Evolutionary conservation across 2,888 invertebrate genomes (phyloP), one percentile per base, ranked within the genome.

Genomic region (Xestia rhomboidea): DNA sequence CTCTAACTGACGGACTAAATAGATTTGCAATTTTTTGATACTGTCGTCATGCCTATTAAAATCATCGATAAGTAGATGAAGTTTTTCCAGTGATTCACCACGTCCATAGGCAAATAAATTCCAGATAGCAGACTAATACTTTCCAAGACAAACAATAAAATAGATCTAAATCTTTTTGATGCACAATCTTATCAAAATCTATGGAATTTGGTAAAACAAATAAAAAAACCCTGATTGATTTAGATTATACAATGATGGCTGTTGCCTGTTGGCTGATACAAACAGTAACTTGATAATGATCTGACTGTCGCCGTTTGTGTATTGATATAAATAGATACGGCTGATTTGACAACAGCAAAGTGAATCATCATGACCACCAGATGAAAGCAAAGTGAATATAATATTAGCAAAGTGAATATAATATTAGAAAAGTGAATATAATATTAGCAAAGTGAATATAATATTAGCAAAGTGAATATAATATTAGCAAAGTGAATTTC

Each of bases 161-260:
- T 15, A 51, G 46, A 79, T 73, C n/a, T 0, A 63, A 68, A 79
- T 79, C 30, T 24, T 10, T 60, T 21, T 34, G 34, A 27, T 57
- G 4, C 24, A 73, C 8, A 63, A 77, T 69, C 68, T 66, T 44
- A 81, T 69, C 77, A 54, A 69, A 57, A 80, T 81, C 66, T 81
- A 67, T 44, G 30, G 81, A 62, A 66, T 77, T 66, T 54, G 34
- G 41, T 57, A 76, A 80, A 68, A 77, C 62, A 62, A 80, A 54
- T 44, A 15, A 60, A 49, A 62, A 21, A 67, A 24, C 13, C 41
- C 38, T 24, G 67, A 76, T 70, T 63, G 68, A 67, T 38, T 41
- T 60, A 67, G 57, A 80, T 78, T 18, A 73, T 4, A 49, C 49
- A 68, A 46, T n/a, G n/a, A 70, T 67, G 13, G 2, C 34, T 62